Conservation (phyloP, 2,888 invertebrate species). For the Ommatoiulus sabulosus region DNA sequence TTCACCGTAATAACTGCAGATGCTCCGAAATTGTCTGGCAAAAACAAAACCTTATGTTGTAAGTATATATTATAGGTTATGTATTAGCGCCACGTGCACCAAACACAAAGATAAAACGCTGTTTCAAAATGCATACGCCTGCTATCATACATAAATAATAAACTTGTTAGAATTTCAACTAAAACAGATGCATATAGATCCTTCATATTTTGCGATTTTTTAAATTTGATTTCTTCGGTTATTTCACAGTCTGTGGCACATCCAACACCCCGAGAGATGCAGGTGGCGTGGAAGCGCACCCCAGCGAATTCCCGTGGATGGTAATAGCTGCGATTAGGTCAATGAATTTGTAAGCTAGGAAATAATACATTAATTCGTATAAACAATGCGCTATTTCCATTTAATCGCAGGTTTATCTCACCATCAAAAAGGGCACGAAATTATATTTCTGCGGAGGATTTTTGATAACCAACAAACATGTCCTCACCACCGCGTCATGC, state of each 20-base stretch:
- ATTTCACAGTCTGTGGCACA: slow-evolving; percentile 52
- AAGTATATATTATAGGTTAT: not conserved
- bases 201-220: not conserved
- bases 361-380: not conserved
- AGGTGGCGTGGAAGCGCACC: slow-evolving; percentile 83
- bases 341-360: not conserved
- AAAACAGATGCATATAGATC: too few relatives aligned
- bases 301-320: slow-evolving; percentile 85
- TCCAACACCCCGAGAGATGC: slow-evolving; percentile 73
- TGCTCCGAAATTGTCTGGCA: not conserved
- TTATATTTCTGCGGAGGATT: slow-evolving; percentile 62
- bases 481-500: slow-evolving; percentile 50
- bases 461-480: slow-evolving; percentile 51
- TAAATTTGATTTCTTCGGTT: not conserved
- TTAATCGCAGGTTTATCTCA: slow-evolving; percentile 66
- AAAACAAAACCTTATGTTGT: not conserved
- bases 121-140: too few relatives aligned
- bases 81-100: too few relatives aligned
- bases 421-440: slow-evolving; percentile 83
- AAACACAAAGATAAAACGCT: too few relatives aligned
- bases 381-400: not conserved
- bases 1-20: not conserved
- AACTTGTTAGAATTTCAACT: too few relatives aligned
- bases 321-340: slow-evolving; percentile 63
- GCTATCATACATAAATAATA: too few relatives aligned